Conservation (phyloP, 2,113 vertebrate species). For the Xiphophorus maculatus region DNA sequence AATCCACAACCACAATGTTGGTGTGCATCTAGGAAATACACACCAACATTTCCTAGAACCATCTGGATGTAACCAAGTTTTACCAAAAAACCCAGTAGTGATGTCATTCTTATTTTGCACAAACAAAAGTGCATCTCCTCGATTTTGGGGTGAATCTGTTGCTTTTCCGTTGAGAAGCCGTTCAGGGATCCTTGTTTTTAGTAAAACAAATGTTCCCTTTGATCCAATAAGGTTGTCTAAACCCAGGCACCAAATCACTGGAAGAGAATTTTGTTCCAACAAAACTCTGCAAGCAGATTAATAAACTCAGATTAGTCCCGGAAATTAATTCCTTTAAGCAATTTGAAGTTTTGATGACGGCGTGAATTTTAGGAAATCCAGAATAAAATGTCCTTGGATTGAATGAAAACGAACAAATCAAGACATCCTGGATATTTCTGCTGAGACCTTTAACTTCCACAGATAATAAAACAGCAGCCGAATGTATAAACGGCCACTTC, state of each 20-base stretch:
- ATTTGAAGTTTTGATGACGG: background rate
- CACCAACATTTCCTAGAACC: background rate
- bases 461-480: conserved; percentile 6
- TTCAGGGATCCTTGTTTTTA: background rate
- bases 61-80: background rate
- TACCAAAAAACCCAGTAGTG: too few species aligned
- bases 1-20: too few species aligned
- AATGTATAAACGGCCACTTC: background rate
- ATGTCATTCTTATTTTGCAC: background rate
- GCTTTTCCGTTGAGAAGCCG: background rate
- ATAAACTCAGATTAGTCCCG: background rate
- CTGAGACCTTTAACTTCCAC: conserved; percentile 4
- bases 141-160: background rate
- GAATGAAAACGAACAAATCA: background rate
- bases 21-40: too few species aligned
- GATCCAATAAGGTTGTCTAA: background rate
- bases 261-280: background rate
- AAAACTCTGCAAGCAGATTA: background rate
- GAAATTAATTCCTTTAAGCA: background rate
- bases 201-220: background rate
- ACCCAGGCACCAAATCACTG: background rate
- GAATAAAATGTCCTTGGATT: conserved; percentile 6
- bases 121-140: background rate
- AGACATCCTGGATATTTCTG: background rate
- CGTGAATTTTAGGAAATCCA: background rate